Evolutionary conservation across 1,140 invertebrate genomes (phyloP), one percentile per base, ranked within the genome.

Genomic region (Meloidogyne chitwoodi): DNA sequence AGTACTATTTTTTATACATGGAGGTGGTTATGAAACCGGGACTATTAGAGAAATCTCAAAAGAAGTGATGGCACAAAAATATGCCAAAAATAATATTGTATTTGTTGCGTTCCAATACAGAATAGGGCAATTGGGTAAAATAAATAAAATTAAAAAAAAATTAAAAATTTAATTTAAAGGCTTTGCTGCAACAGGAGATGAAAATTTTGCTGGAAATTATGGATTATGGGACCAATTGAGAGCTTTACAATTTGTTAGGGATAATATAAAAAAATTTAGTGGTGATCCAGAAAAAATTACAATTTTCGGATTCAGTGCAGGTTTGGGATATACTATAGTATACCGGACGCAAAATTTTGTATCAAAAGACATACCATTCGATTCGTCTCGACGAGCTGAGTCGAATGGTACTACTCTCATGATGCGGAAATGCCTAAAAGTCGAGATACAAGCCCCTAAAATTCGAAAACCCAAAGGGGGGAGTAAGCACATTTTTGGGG

Each of bases 241-340:
- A 56, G 87, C 88, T 14, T 72, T 88, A 11, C 68, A 80, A 65
- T 88, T 87, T 86, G 79, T 88, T 41, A 81, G 77, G 22, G 61
- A 84, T 10, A 88, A 88, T 76, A 91, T 91, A 34, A 77, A 77
- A 0, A 80, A 85, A 2, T 91, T 91, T 77, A 90, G 90, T 2
- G 91, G 91, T 0, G 89, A 91, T 69, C 68, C 68, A n/a, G 19
- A 44, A 5, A 66, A n/a, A 24, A 62, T 80, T 6, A 80, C 79
- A 4, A 29, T 78, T 6, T 77, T 29, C n/a, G 79, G 79, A 1
- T 81, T 80, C 19, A 67, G 56, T 63, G 79, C 79, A 12, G 79
- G 79, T 27, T 38, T 38, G 34, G 4, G 10, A 8, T 38, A 8
- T n/a, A n/a, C n/a, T n/a, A n/a, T n/a, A n/a, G n/a, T n/a, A n/a